These are phyloP conservation scores for Saguinus midas DNA, from an alignment of 2,113 vertebrate genomes.

Conservation along the genomic window DNA sequence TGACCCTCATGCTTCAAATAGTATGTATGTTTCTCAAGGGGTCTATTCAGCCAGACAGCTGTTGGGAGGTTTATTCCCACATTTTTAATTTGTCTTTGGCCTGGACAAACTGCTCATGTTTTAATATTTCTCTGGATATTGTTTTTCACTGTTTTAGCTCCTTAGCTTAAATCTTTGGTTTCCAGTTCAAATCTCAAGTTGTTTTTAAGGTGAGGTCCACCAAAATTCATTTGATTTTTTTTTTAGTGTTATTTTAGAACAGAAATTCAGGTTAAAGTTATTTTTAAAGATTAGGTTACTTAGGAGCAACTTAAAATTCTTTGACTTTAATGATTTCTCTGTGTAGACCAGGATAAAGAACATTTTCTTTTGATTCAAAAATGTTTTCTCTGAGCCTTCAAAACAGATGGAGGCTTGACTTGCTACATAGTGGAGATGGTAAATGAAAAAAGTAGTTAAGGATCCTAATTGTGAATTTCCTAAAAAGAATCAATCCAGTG, in stretches of 20 bases:
- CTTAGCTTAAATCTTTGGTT: slow-evolving; percentile 33
- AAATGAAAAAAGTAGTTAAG: not conserved
- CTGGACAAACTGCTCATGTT: slow-evolving; percentile 51
- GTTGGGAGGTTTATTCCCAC: slow-evolving; percentile 73
- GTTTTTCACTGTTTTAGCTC: slow-evolving; percentile 30
- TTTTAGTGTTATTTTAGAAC: not conserved
- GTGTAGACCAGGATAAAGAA: slow-evolving; percentile 57
- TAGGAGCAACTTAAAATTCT: slow-evolving; percentile 8
- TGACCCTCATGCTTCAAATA: slow-evolving; percentile 70
- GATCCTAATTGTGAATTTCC: slow-evolving; percentile 11
- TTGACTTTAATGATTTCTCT: slow-evolving; percentile 23
- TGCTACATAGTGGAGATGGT: not conserved
- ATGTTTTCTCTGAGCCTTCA: slow-evolving; percentile 68
- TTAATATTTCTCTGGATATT: slow-evolving; percentile 53
- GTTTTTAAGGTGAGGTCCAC: slow-evolving; percentile 47
- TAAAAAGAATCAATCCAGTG: not conserved
- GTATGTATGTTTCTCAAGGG: slow-evolving; percentile 71
- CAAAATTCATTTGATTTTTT: slow-evolving; percentile 17
- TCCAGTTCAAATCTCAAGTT: slow-evolving; percentile 11
- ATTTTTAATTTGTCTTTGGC: slow-evolving; percentile 63
- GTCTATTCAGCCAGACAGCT: slow-evolving; percentile 63
- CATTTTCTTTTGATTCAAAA: slow-evolving; percentile 56
- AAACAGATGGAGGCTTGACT: slow-evolving; percentile 1
- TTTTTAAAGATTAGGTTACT: slow-evolving; percentile 62
- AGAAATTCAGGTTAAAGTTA: slow-evolving; percentile 38